Conservation (phyloP, 2,797 vertebrate genomes). For the Ataeniobius toweri region DNA sequence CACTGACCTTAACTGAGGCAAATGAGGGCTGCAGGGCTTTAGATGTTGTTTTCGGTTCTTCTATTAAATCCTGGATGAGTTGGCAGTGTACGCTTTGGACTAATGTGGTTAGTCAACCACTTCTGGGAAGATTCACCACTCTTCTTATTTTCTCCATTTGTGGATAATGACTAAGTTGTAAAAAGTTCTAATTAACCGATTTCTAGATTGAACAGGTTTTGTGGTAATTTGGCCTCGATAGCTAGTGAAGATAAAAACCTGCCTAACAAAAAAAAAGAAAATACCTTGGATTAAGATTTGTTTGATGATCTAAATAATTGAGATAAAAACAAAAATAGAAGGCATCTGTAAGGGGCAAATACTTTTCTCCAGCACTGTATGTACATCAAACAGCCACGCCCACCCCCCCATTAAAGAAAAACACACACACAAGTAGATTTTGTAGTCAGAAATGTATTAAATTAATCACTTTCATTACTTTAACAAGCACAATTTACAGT, state of each 20-base stretch:
- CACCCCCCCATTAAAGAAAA: conserved; percentile 29
- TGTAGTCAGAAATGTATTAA: conserved; percentile 85
- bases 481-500: conserved; percentile 85
- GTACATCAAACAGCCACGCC: neutral
- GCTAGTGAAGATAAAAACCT: no score
- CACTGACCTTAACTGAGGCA: neutral
- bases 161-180: neutral
- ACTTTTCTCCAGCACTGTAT: no score
- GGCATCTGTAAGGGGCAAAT: no score
- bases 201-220: neutral
- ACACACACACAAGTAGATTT: conserved; percentile 50
- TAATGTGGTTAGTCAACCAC: neutral
- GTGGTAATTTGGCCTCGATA: neutral
- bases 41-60: neutral
- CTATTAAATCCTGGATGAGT: neutral
- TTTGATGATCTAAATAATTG: no score
- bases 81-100: neutral
- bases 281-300: no score
- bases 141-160: neutral
- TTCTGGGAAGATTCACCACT: no score
- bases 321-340: no score
- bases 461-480: conserved; percentile 85
- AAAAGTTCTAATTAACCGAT: neutral
- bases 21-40: neutral
- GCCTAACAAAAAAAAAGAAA: no score